Evolutionary conservation across 92 coral and sea anemone species (phyloP).

Genomic region (Paragorgia papillata): DNA sequence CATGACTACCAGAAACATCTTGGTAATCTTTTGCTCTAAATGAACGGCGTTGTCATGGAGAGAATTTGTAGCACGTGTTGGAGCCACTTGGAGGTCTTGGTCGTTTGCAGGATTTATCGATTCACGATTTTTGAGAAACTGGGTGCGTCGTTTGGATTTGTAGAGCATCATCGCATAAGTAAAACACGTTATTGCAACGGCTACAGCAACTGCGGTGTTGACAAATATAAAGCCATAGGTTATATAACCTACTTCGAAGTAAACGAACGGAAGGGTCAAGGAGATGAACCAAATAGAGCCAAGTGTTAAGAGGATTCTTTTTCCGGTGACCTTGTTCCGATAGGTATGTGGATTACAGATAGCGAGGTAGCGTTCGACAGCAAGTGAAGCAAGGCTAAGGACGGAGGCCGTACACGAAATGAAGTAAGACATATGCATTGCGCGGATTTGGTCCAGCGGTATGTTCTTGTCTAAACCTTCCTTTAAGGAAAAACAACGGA

Average conservation of each 20-base stretch:
- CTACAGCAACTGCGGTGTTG: slow-evolving; percentile 79
- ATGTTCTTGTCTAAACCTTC: slow-evolving; percentile 32
- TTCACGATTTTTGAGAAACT: neutral
- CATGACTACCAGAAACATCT: slow-evolving; percentile 26
- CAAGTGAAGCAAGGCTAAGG: slow-evolving; percentile 46
- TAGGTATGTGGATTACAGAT: slow-evolving; percentile 46
- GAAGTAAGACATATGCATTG: slow-evolving; percentile 49
- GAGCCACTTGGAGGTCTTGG: neutral
- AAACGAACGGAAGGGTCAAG: slow-evolving; percentile 76
- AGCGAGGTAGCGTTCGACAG: slow-evolving; percentile 52
- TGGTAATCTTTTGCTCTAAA: slow-evolving; percentile 26
- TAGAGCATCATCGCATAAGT: slow-evolving; percentile 77
- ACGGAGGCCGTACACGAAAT: slow-evolving; percentile 53
- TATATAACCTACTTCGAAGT: slow-evolving; percentile 76
- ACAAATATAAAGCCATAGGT: slow-evolving; percentile 86
- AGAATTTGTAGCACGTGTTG: slow-evolving; percentile 29
- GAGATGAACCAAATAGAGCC: slow-evolving; percentile 75
- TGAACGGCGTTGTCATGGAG: slow-evolving; percentile 16
- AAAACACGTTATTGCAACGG: slow-evolving; percentile 70
- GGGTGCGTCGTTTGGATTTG: slow-evolving; percentile 39
- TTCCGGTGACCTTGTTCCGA: slow-evolving; percentile 40
- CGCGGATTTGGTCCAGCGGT: neutral
- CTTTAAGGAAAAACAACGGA: slow-evolving; percentile 34
- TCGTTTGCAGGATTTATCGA: neutral
- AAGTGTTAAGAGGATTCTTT: slow-evolving; percentile 35